phyloP scores from a whole-genome alignment of 2,888 invertebrate genomes.

The Ochropleura plecta region DNA sequence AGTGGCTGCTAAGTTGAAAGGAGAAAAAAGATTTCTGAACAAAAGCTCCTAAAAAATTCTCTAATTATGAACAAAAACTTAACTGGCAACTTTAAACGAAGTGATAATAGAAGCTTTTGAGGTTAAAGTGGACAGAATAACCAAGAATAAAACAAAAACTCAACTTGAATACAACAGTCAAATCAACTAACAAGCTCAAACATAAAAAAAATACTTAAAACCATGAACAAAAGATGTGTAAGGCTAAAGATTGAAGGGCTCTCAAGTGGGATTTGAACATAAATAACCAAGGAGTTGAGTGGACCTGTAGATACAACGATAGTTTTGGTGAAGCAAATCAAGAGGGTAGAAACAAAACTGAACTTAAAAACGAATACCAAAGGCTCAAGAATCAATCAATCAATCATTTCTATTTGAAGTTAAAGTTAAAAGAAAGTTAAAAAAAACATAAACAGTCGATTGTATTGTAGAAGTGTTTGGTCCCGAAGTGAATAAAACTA shows the following conservation, averaged over 20 bases:
- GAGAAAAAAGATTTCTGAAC: background rate
- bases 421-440: slow-evolving; percentile 14
- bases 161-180: slow-evolving; percentile 50
- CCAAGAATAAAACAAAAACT: slow-evolving; percentile 46
- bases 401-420: slow-evolving; percentile 1
- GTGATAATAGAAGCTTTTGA: background rate
- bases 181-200: slow-evolving; percentile 27
- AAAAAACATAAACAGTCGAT: slow-evolving; percentile 66
- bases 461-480: slow-evolving; percentile 1
- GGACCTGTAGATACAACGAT: background rate
- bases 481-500: slow-evolving; percentile 22
- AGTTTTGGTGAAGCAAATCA: background rate
- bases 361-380: background rate
- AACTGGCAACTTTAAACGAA: slow-evolving; percentile 19
- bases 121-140: slow-evolving; percentile 7
- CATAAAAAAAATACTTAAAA: slow-evolving; percentile 32
- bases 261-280: slow-evolving; percentile 5
- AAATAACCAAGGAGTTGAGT: slow-evolving; percentile 6
- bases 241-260: background rate
- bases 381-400: background rate
- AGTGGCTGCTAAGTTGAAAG: background rate
- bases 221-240: background rate
- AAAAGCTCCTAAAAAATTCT: background rate
- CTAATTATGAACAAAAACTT: slow-evolving; percentile 19
- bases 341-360: background rate